Evolutionary conservation across 2,888 invertebrate genomes (phyloP), one percentile per base, ranked within the genome.

Genomic region (Phyllotreta striolata): DNA sequence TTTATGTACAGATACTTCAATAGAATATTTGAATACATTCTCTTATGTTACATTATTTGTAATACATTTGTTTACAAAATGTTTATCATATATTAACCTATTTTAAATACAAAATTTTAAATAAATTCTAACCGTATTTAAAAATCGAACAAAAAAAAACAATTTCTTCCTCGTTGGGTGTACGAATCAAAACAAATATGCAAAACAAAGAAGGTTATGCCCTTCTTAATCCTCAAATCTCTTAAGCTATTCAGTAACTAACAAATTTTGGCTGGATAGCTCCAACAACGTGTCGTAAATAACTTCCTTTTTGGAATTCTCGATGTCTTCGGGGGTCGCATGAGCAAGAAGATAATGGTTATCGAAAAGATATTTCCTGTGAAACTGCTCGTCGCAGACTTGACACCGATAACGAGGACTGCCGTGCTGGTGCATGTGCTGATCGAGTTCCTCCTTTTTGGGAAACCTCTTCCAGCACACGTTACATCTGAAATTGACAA

Each of bases 331-430:
- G 6, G 64, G 58, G 7, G 64, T 66, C 10, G 61, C 64, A 44
- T 69, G 69, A 13, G 64, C 62, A 8, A 64, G 35, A 52, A 67
- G 46, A 40, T 65, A 64, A 44, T 70, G 70, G 41, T 69, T 62
- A 47, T 68, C 68, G 8, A 69, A 63, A 6, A 70, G 56, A 37
- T 66, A 70, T 52, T 62, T 66, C 10, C 66, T 51, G 40, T 67
- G 66, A 44, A 70, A 70, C 35, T 64, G 64, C 52, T 68, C 65
- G 34, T 67, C 64, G 51, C 70, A 70, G 8, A 69, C 58, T 44
- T 69, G 66, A 47, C 70, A 70, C 0, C 62, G 52, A 39, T 70
- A 69, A 34, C 64, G 57, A 3, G 66, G 67, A 8, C 64, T 66
- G 6, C 63, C 64, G 12, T 69, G 67, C 34, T 66, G 61, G 6